phyloP scores from a whole-genome alignment of 2,888 invertebrate genomes.

The Phyllotreta striolata region DNA sequence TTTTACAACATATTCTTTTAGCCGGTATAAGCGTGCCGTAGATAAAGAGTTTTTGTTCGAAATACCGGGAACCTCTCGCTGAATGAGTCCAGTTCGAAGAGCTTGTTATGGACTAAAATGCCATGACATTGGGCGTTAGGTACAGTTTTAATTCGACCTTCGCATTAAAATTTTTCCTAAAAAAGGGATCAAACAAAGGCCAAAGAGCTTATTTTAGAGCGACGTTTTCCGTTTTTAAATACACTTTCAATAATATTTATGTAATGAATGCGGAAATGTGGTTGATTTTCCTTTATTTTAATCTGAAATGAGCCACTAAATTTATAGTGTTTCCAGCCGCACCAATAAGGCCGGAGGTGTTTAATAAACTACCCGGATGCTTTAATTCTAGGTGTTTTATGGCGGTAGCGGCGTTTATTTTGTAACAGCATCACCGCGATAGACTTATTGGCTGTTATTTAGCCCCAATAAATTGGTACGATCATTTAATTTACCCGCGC shows the following conservation, averaged over 20 bases:
- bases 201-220: background rate
- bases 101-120: slow-evolving; percentile 5
- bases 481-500: slow-evolving; percentile 60
- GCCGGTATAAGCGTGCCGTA: slow-evolving; percentile 20
- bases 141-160: slow-evolving; percentile 5
- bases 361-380: slow-evolving; percentile 46
- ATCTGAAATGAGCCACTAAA: no score
- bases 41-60: slow-evolving; percentile 20
- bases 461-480: slow-evolving; percentile 60
- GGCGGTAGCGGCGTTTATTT: slow-evolving; percentile 36
- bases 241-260: no score
- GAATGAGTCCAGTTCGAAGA: background rate
- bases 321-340: no score
- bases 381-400: slow-evolving; percentile 46
- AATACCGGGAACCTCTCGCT: slow-evolving; percentile 10
- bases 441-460: slow-evolving; percentile 62
- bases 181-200: no score
- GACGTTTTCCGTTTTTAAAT: background rate
- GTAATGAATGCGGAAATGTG: no score
- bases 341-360: slow-evolving; percentile 40
- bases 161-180: background rate
- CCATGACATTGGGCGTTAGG: slow-evolving; percentile 14
- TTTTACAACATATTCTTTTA: slow-evolving; percentile 32
- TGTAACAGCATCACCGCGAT: slow-evolving; percentile 52
- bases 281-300: no score